phyloP scores from a whole-genome alignment of 2,888 invertebrate genomes.

The Thumatha senex region DNA sequence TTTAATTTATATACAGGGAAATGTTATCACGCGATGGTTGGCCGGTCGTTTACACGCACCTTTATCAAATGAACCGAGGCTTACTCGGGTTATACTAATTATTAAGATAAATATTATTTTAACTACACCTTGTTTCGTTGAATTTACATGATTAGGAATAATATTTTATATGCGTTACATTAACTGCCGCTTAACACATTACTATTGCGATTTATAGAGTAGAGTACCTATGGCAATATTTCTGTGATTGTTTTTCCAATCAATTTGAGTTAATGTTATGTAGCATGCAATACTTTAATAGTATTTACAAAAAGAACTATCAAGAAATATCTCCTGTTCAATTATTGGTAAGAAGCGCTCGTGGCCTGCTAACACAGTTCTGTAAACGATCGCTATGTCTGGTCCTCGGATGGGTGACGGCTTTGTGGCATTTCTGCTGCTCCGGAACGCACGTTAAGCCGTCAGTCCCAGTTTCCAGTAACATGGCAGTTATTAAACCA shows the following conservation, averaged over 20 bases:
- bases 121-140: slow-evolving; percentile 71
- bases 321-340: too few relatives aligned
- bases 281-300: slow-evolving; percentile 35
- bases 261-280: slow-evolving; percentile 27
- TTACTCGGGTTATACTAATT: slow-evolving; percentile 78
- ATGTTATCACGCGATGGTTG: slow-evolving; percentile 69
- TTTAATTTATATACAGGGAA: slow-evolving; percentile 79
- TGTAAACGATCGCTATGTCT: too few relatives aligned
- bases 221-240: slow-evolving; percentile 31
- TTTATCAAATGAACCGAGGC: slow-evolving; percentile 73
- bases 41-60: slow-evolving; percentile 68
- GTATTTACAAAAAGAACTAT: slow-evolving; percentile 2
- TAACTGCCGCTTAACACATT: slow-evolving; percentile 47
- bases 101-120: slow-evolving; percentile 81
- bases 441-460: too few relatives aligned
- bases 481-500: too few relatives aligned
- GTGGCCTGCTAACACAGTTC: too few relatives aligned
- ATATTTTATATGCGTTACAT: slow-evolving; percentile 51
- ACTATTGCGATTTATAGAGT: slow-evolving; percentile 42
- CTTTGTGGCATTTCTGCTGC: too few relatives aligned
- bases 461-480: too few relatives aligned
- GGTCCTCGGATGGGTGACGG: too few relatives aligned
- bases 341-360: too few relatives aligned
- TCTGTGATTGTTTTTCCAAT: slow-evolving; percentile 37
- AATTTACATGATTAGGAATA: slow-evolving; percentile 62